Conservation (phyloP, 2,888 invertebrate genomes). For the Diarsia rubi region DNA sequence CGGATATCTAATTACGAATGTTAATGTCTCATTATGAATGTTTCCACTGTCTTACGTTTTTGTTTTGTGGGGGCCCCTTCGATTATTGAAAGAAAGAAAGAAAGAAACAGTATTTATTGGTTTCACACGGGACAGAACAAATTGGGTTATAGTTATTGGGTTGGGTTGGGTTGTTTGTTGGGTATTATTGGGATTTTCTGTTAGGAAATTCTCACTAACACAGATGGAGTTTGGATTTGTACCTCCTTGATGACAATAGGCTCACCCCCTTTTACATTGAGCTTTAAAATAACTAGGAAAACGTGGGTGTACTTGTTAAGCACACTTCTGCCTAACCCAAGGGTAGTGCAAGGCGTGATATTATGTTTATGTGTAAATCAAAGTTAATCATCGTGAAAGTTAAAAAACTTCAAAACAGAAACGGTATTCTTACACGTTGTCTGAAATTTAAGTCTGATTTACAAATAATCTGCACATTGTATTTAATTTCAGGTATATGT, state of each 20-base stretch:
- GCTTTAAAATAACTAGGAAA: neutral
- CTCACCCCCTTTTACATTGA: neutral
- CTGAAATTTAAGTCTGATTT: neutral
- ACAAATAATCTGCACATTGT: neutral
- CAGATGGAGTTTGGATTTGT: neutral
- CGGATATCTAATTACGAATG: constrained; percentile 81
- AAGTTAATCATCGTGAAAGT: neutral
- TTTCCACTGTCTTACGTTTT: constrained; percentile 70
- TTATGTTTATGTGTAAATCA: neutral
- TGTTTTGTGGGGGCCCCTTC: neutral
- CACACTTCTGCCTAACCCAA: neutral
- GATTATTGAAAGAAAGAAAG: too few species aligned
- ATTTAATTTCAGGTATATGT: neutral
- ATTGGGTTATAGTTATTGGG: too few species aligned
- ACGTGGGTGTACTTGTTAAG: neutral
- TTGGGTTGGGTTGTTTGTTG: too few species aligned
- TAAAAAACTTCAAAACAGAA: neutral
- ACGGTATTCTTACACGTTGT: neutral
- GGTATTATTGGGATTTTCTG: neutral
- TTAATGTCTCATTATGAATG: constrained; percentile 76
- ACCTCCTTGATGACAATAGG: neutral
- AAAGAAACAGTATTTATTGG: too few species aligned
- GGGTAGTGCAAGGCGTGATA: neutral
- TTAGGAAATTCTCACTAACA: neutral
- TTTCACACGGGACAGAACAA: too few species aligned